phyloP scores from a whole-genome alignment of 2,797 vertebrate genomes.

The Hyperoplus lanceolatus region DNA sequence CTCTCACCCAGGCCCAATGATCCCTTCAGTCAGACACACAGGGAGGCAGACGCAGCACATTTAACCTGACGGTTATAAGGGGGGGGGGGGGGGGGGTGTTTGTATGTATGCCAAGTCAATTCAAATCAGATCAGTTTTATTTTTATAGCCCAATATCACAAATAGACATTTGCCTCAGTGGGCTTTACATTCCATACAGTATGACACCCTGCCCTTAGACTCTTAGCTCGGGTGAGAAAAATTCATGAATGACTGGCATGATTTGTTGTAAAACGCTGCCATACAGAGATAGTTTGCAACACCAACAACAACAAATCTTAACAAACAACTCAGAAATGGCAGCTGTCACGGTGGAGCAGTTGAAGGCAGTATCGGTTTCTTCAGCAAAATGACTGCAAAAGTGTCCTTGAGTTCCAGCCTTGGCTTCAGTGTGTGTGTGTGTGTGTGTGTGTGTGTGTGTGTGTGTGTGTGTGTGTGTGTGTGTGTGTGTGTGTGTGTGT shows the following conservation, averaged over 20 bases:
- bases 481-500: slow-evolving; percentile 7
- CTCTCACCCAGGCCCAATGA: slow-evolving; percentile 51
- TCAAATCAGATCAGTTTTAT: too few relatives aligned
- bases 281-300: background rate
- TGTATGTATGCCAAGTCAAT: background rate
- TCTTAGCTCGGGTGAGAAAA: too few relatives aligned
- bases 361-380: slow-evolving; percentile 13
- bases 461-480: background rate
- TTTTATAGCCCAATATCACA: too few relatives aligned
- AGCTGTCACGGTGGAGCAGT: background rate
- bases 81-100: slow-evolving; percentile 13
- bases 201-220: too few relatives aligned
- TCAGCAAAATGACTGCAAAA: background rate
- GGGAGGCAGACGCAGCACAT: slow-evolving; percentile 27
- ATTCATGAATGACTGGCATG: background rate
- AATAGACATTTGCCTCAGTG: too few relatives aligned
- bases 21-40: slow-evolving; percentile 63
- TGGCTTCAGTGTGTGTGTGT: slow-evolving; percentile 1
- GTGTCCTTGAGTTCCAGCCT: background rate
- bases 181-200: too few relatives aligned
- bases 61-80: slow-evolving; percentile 50
- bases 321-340: background rate
- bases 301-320: slow-evolving; percentile 22
- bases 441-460: background rate
- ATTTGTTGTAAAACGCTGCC: background rate